Base-by-base conservation (phyloP, 2,888 invertebrate genomes). In the Tenthredo mesomela region DNA sequence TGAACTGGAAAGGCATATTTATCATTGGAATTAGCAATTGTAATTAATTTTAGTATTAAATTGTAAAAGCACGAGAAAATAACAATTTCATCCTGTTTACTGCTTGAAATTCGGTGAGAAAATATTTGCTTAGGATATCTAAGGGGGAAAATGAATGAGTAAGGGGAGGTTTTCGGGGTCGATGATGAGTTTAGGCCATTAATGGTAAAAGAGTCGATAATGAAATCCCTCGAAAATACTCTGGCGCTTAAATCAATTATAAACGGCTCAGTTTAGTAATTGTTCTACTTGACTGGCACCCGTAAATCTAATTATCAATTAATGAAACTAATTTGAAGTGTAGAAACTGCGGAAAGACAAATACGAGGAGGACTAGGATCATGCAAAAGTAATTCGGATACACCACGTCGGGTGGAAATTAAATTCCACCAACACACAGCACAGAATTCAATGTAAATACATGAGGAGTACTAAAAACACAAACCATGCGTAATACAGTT, bases 231-330 rank as follows among this genome's bases (percentile, higher is more conserved):
- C 21, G 61, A 40, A 40, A 61, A 58, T 80, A 18, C 61, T 37
- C 18, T 2, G 37, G 21, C 25, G 58, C 61, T 37, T 21, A 12
- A 61, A 58, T 80, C 40, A 61, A 80, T 80, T 80, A 80, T 29
- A 21, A 40, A 80, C 80, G 15, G n/a, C 37, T 58, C 61, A 80
- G 80, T 80, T 80, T 29, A 40, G 80, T 80, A 61, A 61, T 61
- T 40, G 40, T 80, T 80, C 61, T 40, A 80, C 58, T 80, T 25
- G 58, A 80, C 58, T 58, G 37, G 6, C 58, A 40, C 77, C 18
- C 25, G 40, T 25, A 9, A 61, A 61, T 80, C 33, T 61, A 61
- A 37, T 21, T 61, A 58, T 61, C 37, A 61, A 61, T 61, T 61
- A 12, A 80, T 61, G 25, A 40, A 80, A 61, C 40, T 33, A 80